Base-by-base conservation (phyloP, 2,113 vertebrate species). In the Myrmecophaga tridactyla region DNA sequence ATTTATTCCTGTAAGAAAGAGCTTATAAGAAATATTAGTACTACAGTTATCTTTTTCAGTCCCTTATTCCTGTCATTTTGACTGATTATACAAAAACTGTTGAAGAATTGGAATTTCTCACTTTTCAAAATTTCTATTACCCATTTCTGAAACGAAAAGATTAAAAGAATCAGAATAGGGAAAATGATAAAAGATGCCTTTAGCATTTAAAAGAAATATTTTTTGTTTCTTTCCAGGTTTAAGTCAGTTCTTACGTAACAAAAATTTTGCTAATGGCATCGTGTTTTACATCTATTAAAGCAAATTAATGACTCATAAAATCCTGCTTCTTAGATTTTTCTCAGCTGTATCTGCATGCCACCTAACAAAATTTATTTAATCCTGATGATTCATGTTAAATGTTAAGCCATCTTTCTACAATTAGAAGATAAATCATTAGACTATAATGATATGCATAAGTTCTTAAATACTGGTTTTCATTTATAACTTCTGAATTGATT, bases 371-470 rank as follows among this genome's bases (percentile, higher is more conserved):
- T 56, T 84, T 90, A 90, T 92, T 96, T 96, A 9, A 93, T 96
- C 96, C 11, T 86, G 80, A 1, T 72, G 95, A 96, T 46, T 77
- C 94, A 96, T 96, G 13, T 0, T 83, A 89, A 89, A n/a, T 70
- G 72, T 72, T 73, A 95, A 97, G 89, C 41, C 51, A 91, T 43
- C 51, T 25, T 96, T 46, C 8, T 95, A 88, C 84, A 97, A 96
- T 96, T 96, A 83, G 43, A 96, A 95, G 89, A 97, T 90, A 97
- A 97, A 95, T 96, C 51, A 97, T 94, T 31, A 95, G 72, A n/a
- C 43, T 96, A 21, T 77, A 90, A 4, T n/a, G 17, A 5, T 94
- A 94, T 91, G 3, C 41, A 94, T 92, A 86, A 92, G 58, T 97
- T 46, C 0, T 15, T 94, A 85, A 80, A 21, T 86, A 53, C 48